Evolutionary conservation across 2,888 invertebrate species (phyloP).

Genomic region (Nesidiocoris tenuis): DNA sequence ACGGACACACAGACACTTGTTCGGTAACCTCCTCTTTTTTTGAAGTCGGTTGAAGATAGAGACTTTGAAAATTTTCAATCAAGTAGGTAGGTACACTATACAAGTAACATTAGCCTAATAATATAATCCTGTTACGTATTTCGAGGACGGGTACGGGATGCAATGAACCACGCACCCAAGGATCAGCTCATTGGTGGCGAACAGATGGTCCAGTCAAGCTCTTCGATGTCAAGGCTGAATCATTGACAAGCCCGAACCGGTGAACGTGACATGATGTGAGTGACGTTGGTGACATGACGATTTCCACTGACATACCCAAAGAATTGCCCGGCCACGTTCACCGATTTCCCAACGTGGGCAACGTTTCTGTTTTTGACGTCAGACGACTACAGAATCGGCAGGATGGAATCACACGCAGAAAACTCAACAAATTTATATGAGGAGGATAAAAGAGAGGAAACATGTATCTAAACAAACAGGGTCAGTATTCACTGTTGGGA

Average conservation of each 20-base stretch:
- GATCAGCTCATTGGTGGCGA: too few relatives aligned
- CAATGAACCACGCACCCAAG: too few relatives aligned
- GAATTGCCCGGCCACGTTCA: not conserved
- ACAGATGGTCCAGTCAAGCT: not conserved
- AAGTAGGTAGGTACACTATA: not conserved
- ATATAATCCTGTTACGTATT: too few relatives aligned
- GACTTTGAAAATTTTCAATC: not conserved
- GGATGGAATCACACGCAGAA: not conserved
- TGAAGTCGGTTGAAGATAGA: not conserved
- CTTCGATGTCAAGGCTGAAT: not conserved
- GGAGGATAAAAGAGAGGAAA: too few relatives aligned
- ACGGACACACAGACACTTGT: too few relatives aligned
- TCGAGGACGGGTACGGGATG: too few relatives aligned
- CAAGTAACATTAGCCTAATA: not conserved
- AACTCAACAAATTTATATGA: too few relatives aligned
- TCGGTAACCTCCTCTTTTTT: too few relatives aligned
- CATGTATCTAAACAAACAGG: too few relatives aligned
- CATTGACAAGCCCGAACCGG: not conserved
- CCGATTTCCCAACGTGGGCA: not conserved
- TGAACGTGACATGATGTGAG: not conserved
- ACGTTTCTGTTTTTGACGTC: not conserved
- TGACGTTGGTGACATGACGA: not conserved
- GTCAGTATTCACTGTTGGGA: too few relatives aligned
- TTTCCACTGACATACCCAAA: not conserved
- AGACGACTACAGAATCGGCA: not conserved